Evolutionary conservation across 2,797 vertebrate genomes (phyloP).

Genomic region (Spea hammondii): DNA sequence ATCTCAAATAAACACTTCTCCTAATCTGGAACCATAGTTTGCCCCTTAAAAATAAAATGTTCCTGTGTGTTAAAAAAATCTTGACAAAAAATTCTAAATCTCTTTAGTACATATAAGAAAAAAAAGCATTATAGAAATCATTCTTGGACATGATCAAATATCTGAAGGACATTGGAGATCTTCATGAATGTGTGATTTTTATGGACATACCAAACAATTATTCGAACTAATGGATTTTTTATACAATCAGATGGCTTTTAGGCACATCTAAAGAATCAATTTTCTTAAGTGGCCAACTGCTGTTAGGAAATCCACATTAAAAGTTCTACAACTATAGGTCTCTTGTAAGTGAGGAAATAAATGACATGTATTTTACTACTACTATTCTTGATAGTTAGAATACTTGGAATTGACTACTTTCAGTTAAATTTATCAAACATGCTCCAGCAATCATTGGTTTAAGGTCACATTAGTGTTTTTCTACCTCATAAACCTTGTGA

Average conservation of each 20-base stretch:
- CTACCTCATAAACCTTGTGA: constrained; percentile 25
- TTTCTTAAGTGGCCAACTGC: constrained; percentile 44
- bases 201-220: constrained; percentile 21
- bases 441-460: constrained; percentile 23
- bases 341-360: constrained; percentile 18
- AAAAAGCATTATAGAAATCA: too few relatives aligned
- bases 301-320: constrained; percentile 25
- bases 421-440: constrained; percentile 36
- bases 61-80: too few relatives aligned
- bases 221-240: constrained; percentile 28
- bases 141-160: too few relatives aligned
- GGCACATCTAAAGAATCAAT: constrained; percentile 44
- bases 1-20: too few relatives aligned
- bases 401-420: constrained; percentile 18
- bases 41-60: too few relatives aligned
- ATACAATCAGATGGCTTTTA: constrained; percentile 26
- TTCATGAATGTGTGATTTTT: constrained; percentile 30
- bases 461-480: constrained; percentile 40
- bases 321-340: constrained; percentile 28
- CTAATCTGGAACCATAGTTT: too few relatives aligned
- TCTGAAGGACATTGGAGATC: not conserved
- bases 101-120: too few relatives aligned
- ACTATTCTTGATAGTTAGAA: constrained; percentile 8
- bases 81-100: too few relatives aligned
- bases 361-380: not conserved